Evolutionary conservation across 1,140 invertebrate species (phyloP).

Genomic region (Ostrea edulis): DNA sequence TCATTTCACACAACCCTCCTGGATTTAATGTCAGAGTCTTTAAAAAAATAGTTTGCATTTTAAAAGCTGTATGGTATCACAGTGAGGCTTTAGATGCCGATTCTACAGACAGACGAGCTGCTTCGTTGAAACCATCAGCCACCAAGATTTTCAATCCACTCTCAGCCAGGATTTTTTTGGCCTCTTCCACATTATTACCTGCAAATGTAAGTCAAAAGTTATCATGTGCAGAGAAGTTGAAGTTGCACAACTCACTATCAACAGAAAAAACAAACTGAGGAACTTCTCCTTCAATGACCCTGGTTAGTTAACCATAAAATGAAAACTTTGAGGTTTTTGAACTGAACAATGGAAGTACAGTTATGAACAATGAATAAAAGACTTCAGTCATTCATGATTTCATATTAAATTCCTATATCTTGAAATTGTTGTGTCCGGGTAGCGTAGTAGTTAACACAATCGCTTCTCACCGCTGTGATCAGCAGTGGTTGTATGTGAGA

Average conservation of each 20-base stretch:
- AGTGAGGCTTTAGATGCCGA: not conserved
- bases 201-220: conserved; percentile 35
- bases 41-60: not conserved
- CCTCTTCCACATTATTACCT: conserved; percentile 86
- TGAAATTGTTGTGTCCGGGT: too few species aligned
- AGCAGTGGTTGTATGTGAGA: too few species aligned
- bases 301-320: not conserved
- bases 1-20: conserved; percentile 1
- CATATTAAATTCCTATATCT: too few species aligned
- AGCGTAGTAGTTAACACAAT: too few species aligned
- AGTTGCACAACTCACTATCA: too few species aligned
- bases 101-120: conserved; percentile 91
- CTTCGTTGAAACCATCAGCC: conserved; percentile 93
- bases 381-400: too few species aligned
- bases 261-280: not conserved
- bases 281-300: not conserved
- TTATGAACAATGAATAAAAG: too few species aligned
- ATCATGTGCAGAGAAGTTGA: too few species aligned
- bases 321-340: not conserved
- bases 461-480: too few species aligned
- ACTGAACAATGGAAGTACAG: too few species aligned
- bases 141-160: conserved; percentile 89
- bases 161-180: conserved; percentile 86
- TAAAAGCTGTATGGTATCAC: not conserved
- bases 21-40: not conserved